phyloP scores from a whole-genome alignment of 37 sponge, comb jelly and placozoan species.

The Eunapius fragilis region DNA sequence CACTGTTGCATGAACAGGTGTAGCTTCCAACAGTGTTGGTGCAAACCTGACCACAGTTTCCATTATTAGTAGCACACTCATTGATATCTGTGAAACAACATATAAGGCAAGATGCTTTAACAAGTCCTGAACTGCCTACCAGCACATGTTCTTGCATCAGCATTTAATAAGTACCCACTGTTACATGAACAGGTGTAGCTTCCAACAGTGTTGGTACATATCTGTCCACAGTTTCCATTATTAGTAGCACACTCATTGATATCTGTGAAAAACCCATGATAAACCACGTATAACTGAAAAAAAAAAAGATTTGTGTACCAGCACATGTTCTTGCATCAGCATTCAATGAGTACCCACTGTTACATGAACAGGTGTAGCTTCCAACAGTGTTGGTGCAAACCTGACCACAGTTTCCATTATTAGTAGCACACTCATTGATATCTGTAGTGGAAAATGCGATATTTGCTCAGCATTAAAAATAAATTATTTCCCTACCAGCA shows the following conservation, averaged over 20 bases:
- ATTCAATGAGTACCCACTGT: slow-evolving; percentile 1
- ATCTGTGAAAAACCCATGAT: slow-evolving; percentile 11
- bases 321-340: slow-evolving; percentile 15
- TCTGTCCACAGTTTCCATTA: neutral
- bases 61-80: slow-evolving; percentile 21
- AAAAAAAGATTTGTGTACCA: neutral
- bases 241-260: slow-evolving; percentile 15
- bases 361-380: slow-evolving; percentile 15
- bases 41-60: slow-evolving; percentile 11
- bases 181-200: slow-evolving; percentile 19
- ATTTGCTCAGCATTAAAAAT: no score
- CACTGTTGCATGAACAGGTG: slow-evolving; percentile 3
- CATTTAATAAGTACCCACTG: slow-evolving; percentile 9
- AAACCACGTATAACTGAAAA: no score
- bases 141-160: slow-evolving; percentile 12
- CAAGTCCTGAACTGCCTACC: no score
- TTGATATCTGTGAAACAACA: slow-evolving; percentile 15
- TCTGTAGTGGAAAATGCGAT: neutral
- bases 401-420: slow-evolving; percentile 6
- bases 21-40: slow-evolving; percentile 8
- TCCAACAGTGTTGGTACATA: slow-evolving; percentile 4
- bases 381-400: neutral
- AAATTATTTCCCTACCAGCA: slow-evolving; percentile 12
- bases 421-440: neutral
- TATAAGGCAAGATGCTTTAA: neutral